Percentiles rank a stretch among this genome's conserved stretches.
phyloP scores from a whole-genome alignment of 2,888 invertebrate species.

The Hoplodrina blanda region DNA sequence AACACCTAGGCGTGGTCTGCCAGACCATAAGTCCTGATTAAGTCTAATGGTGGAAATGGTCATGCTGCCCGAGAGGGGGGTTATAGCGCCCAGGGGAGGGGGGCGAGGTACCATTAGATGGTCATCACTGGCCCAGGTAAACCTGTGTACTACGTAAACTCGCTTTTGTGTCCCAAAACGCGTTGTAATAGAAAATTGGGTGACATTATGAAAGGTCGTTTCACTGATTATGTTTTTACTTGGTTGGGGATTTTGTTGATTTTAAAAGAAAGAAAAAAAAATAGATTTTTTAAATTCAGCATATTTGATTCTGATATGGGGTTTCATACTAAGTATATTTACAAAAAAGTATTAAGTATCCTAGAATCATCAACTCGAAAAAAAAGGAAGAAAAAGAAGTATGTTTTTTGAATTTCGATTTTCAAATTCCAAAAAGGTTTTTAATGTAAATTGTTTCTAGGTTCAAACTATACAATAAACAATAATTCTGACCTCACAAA shows the following conservation, averaged over 20 bases:
- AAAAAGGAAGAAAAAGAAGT: no score
- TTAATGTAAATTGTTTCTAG: neutral
- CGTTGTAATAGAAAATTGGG: conserved; percentile 49
- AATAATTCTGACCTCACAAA: neutral
- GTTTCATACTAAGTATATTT: no score
- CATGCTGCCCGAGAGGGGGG: conserved; percentile 59
- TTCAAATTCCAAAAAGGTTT: neutral
- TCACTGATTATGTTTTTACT: conserved; percentile 37
- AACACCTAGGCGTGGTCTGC: conserved; percentile 66
- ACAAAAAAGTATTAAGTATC: no score
- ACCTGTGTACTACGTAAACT: conserved; percentile 50
- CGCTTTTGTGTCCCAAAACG: conserved; percentile 45
- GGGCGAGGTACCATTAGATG: conserved; percentile 70
- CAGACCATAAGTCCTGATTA: conserved; percentile 78
- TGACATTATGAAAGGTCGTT: conserved; percentile 35
- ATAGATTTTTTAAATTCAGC: neutral
- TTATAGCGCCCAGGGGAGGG: conserved; percentile 64
- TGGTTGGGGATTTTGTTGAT: neutral
- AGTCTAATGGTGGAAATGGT: conserved; percentile 74
- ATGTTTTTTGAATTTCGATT: neutral
- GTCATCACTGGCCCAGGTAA: conserved; percentile 71
- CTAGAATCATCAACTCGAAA: no score
- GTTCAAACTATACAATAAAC: neutral
- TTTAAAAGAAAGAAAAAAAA: neutral
- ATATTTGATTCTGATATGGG: neutral